Evolutionary conservation across 2,888 invertebrate genomes (phyloP).

Genomic region (Drosophila seclusa): DNA sequence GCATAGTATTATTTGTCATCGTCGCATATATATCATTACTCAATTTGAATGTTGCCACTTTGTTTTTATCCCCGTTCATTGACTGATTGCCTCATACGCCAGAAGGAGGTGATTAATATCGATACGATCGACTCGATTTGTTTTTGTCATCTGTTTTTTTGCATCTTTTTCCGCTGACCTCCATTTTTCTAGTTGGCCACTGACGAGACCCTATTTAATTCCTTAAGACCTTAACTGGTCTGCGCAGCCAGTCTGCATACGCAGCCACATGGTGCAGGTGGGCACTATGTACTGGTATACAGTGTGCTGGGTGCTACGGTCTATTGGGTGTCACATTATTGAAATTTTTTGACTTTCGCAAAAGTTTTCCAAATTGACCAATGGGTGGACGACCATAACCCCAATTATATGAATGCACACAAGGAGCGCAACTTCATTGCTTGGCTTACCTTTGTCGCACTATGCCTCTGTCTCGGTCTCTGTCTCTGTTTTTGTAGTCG

Average conservation of each 20-base stretch:
- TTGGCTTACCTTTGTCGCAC: background rate
- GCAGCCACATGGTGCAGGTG: slow-evolving; percentile 16
- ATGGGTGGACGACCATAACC: slow-evolving; percentile 46
- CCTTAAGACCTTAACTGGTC: slow-evolving; percentile 39
- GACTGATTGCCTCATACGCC: slow-evolving; percentile 5
- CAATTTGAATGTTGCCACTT: slow-evolving; percentile 37
- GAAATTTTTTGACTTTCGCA: slow-evolving; percentile 7
- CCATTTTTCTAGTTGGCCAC: slow-evolving; percentile 22
- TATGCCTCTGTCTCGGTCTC: background rate
- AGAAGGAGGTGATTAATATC: slow-evolving; percentile 67
- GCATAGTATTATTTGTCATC: slow-evolving; percentile 20
- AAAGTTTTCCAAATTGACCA: slow-evolving; percentile 39
- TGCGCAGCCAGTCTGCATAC: slow-evolving; percentile 38
- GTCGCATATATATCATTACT: slow-evolving; percentile 48
- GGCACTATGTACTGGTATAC: background rate
- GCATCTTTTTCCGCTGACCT: slow-evolving; percentile 32
- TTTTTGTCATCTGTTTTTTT: slow-evolving; percentile 29
- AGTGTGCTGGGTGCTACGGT: background rate
- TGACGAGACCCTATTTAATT: slow-evolving; percentile 66
- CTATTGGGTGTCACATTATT: slow-evolving; percentile 19
- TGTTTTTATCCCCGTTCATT: background rate
- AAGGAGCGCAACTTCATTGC: slow-evolving; percentile 52
- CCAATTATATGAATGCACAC: slow-evolving; percentile 61
- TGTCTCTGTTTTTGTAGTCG: background rate
- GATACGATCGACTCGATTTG: slow-evolving; percentile 68